Percentiles rank a stretch among this genome's conserved stretches.
Conservation (phyloP, 2,113 vertebrate species). For the Anolis sagrei region DNA sequence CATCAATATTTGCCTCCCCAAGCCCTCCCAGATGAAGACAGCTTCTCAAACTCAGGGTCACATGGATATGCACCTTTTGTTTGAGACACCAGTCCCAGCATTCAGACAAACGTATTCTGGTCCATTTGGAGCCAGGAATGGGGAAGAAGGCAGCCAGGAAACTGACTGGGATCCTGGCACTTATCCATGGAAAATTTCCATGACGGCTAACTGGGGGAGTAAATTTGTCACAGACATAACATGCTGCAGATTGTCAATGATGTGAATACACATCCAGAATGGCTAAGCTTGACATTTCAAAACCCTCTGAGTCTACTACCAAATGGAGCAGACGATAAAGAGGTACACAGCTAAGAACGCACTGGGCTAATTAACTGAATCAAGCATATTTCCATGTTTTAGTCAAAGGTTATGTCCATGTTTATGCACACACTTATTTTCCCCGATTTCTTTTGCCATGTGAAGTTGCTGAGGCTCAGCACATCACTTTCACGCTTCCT, state of each 20-base stretch:
- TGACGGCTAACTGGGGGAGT: not conserved
- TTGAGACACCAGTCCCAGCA: too few relatives aligned
- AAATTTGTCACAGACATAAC: not conserved
- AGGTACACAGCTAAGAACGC: not conserved
- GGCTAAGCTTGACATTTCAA: not conserved
- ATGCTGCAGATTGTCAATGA: not conserved
- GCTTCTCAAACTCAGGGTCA: too few relatives aligned
- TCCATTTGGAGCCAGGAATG: not conserved
- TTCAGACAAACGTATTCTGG: not conserved
- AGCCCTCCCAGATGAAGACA: not conserved
- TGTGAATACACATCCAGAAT: not conserved
- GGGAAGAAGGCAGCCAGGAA: not conserved
- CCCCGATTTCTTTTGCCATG: not conserved
- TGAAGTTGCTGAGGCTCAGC: too few relatives aligned
- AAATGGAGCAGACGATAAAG: not conserved
- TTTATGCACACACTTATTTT: not conserved
- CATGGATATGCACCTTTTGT: too few relatives aligned
- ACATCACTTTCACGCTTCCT: too few relatives aligned
- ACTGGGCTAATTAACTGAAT: not conserved
- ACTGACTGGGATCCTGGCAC: not conserved
- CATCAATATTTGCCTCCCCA: too few relatives aligned
- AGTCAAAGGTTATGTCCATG: not conserved
- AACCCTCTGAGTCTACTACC: not conserved
- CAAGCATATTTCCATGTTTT: not conserved
- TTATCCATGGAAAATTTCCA: not conserved